These are phyloP conservation scores for Hormaphis cornu DNA, from an alignment of 1,140 invertebrate species.

Conservation along the genomic window DNA sequence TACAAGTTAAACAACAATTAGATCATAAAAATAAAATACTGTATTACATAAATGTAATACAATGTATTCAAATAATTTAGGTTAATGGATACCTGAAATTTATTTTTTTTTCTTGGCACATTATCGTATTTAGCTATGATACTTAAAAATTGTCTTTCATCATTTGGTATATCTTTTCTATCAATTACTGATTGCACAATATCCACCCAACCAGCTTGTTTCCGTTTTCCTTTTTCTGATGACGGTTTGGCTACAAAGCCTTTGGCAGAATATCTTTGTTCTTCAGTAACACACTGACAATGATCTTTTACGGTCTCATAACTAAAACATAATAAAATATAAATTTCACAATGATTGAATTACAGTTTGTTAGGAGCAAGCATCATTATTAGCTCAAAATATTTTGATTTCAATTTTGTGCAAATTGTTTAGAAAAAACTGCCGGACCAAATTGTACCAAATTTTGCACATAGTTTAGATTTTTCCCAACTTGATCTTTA, in stretches of 20 bases:
- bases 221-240: slow-evolving; percentile 77
- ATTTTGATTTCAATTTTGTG: too few relatives aligned
- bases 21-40: background rate
- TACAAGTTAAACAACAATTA: slow-evolving; percentile 7
- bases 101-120: slow-evolving; percentile 48
- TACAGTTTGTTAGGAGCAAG: too few relatives aligned
- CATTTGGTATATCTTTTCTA: slow-evolving; percentile 48
- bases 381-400: too few relatives aligned
- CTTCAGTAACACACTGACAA: slow-evolving; percentile 85
- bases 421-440: too few relatives aligned
- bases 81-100: slow-evolving; percentile 37
- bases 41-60: slow-evolving; percentile 26
- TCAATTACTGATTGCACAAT: slow-evolving; percentile 66
- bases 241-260: slow-evolving; percentile 62
- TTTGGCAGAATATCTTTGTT: slow-evolving; percentile 79
- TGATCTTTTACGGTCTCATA: slow-evolving; percentile 47
- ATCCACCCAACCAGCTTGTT: slow-evolving; percentile 81
- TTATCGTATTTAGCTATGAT: slow-evolving; percentile 67
- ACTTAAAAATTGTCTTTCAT: slow-evolving; percentile 56
- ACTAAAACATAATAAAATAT: slow-evolving; percentile 1
- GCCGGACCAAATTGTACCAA: too few relatives aligned
- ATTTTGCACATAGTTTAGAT: too few relatives aligned
- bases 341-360: background rate
- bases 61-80: background rate
- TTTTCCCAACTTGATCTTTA: too few relatives aligned